phyloP scores from a whole-genome alignment of 2,113 vertebrate genomes.

The Tetrax tetrax region DNA sequence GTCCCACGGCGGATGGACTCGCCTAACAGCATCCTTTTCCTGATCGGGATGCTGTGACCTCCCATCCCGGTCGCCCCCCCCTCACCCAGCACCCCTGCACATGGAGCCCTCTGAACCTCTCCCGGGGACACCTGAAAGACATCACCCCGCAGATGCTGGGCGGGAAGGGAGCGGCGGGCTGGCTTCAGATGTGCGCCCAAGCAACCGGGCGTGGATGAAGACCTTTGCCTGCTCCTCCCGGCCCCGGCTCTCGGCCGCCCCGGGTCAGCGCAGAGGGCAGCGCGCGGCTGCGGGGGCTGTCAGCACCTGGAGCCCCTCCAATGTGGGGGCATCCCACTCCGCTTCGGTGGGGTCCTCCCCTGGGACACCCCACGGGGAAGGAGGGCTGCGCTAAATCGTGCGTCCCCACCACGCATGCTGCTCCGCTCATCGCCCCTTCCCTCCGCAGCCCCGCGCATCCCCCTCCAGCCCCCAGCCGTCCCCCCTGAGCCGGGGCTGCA shows the following conservation, averaged over 20 bases:
- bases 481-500: background rate
- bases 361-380: background rate
- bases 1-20: accelerated
- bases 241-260: background rate
- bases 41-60: background rate
- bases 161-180: background rate
- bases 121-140: conserved; percentile 29
- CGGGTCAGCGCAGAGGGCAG: background rate
- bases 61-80: background rate
- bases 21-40: background rate
- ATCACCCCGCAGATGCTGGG: background rate
- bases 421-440: background rate
- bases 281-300: background rate
- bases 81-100: background rate
- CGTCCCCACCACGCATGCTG: background rate
- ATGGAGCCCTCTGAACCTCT: background rate
- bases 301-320: accelerated
- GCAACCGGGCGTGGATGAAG: background rate
- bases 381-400: background rate
- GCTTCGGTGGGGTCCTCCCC: background rate
- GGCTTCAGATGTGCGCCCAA: background rate
- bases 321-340: accelerated
- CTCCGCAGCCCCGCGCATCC: background rate
- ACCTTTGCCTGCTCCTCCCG: background rate
- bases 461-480: accelerated